These are phyloP conservation scores for Phanerotoma sp. DNA, from an alignment of 2,888 invertebrate genomes.

Conservation along the genomic window DNA sequence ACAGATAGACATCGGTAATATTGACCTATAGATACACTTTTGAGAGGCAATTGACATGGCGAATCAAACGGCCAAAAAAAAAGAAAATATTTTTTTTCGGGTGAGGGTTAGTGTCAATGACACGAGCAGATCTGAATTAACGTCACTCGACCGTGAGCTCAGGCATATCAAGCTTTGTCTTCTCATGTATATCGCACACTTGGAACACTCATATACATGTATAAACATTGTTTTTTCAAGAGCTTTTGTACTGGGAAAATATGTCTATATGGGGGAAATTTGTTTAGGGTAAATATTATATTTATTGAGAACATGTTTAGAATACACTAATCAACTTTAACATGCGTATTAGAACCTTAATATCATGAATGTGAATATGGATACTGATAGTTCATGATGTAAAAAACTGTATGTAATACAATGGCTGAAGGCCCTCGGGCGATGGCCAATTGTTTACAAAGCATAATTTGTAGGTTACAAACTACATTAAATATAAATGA, in stretches of 20 bases:
- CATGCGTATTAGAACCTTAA: too few species aligned
- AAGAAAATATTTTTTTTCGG: conserved; percentile 25
- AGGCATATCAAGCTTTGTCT: conserved; percentile 27
- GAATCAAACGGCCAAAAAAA: conserved; percentile 8
- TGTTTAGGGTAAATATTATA: too few species aligned
- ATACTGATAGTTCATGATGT: too few species aligned
- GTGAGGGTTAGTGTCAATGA: conserved; percentile 30
- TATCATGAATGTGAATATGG: too few species aligned
- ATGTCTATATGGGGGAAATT: too few species aligned
- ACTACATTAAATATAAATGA: too few species aligned
- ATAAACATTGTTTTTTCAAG: conserved; percentile 4
- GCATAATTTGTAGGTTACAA: too few species aligned
- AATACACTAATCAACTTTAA: too few species aligned
- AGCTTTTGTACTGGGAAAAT: conserved; percentile 2
- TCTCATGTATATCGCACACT: conserved; percentile 17
- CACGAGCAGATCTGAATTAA: conserved; percentile 29
- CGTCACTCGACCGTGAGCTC: conserved; percentile 21
- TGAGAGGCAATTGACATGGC: conserved; percentile 24
- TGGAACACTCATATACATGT: neutral
- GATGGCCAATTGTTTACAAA: too few species aligned
- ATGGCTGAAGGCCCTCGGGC: too few species aligned
- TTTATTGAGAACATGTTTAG: too few species aligned
- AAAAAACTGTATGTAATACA: too few species aligned
- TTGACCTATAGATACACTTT: conserved; percentile 12
- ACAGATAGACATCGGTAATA: conserved; percentile 8